Evolutionary conservation across 2,888 invertebrate species (phyloP).

Genomic region (Sylvicola cinctus): DNA sequence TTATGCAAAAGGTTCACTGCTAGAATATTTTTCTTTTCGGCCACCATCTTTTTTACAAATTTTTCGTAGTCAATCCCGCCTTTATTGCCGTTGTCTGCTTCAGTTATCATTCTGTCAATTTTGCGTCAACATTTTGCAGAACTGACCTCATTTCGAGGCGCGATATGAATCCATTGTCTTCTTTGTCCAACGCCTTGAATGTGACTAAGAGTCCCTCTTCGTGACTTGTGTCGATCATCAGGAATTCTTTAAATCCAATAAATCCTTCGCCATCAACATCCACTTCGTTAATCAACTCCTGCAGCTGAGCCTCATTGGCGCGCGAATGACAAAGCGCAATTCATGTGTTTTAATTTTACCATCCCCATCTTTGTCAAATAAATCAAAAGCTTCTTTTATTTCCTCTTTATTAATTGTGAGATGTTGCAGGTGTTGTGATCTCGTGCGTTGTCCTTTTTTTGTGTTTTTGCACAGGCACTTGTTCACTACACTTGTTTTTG

Average conservation of each 20-base stretch:
- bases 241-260: conserved; percentile 93
- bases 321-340: conserved; percentile 86
- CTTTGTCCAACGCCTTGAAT: conserved; percentile 90
- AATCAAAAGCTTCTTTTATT: conserved; percentile 63
- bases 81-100: conserved; percentile 90
- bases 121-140: conserved; percentile 94
- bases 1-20: too few relatives aligned
- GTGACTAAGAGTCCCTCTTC: conserved; percentile 94
- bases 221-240: conserved; percentile 90
- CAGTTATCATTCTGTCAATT: conserved; percentile 92
- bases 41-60: conserved; percentile 86
- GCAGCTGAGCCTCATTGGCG: conserved; percentile 91
- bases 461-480: too few relatives aligned
- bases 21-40: not conserved
- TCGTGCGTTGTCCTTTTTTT: too few relatives aligned
- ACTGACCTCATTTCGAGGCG: conserved; percentile 89
- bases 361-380: conserved; percentile 93
- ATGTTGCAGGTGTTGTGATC: too few relatives aligned
- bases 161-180: conserved; percentile 91
- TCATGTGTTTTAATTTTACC: conserved; percentile 93
- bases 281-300: conserved; percentile 96
- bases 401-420: too few relatives aligned
- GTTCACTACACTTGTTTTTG: too few relatives aligned
- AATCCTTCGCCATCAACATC: conserved; percentile 92
- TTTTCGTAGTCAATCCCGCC: conserved; percentile 95